A percentile compares a stretch with the other conserved stretches of the same genome.
Conservation (phyloP, 2,797 vertebrate species). For the Gymnopithys bicolor region DNA sequence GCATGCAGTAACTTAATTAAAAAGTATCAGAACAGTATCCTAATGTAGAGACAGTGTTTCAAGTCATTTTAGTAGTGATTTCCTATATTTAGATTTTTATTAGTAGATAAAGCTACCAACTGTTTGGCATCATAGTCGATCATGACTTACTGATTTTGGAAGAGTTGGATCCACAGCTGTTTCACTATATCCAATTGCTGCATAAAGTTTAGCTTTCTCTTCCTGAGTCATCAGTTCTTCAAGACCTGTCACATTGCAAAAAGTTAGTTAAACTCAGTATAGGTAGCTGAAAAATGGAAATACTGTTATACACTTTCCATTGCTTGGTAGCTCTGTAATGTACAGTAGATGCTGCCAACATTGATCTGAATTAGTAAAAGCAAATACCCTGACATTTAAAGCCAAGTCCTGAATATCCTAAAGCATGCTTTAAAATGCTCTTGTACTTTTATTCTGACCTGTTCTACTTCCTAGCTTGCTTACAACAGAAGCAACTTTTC, state of each 20-base stretch:
- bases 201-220: slow-evolving; percentile 94
- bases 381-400: not conserved
- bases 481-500: not conserved
- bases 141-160: slow-evolving; percentile 89
- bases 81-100: not conserved
- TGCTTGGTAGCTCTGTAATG: not conserved
- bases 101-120: not conserved
- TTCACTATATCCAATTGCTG: slow-evolving; percentile 97
- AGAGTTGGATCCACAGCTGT: slow-evolving; percentile 91
- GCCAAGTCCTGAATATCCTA: not conserved
- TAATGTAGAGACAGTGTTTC: not conserved
- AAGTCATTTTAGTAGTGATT: not conserved
- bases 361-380: not conserved
- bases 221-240: slow-evolving; percentile 88
- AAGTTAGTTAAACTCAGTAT: not conserved
- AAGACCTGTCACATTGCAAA: slow-evolving; percentile 81
- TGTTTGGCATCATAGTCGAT: not conserved
- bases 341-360: not conserved
- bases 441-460: not conserved
- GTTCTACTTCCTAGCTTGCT: not conserved
- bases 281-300: not conserved
- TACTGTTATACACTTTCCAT: not conserved
- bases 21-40: not conserved
- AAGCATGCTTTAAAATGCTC: not conserved
- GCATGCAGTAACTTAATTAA: not conserved